Evolutionary conservation across 2,113 vertebrate genomes (phyloP).

Genomic region (Erythrocercus mccallii): DNA sequence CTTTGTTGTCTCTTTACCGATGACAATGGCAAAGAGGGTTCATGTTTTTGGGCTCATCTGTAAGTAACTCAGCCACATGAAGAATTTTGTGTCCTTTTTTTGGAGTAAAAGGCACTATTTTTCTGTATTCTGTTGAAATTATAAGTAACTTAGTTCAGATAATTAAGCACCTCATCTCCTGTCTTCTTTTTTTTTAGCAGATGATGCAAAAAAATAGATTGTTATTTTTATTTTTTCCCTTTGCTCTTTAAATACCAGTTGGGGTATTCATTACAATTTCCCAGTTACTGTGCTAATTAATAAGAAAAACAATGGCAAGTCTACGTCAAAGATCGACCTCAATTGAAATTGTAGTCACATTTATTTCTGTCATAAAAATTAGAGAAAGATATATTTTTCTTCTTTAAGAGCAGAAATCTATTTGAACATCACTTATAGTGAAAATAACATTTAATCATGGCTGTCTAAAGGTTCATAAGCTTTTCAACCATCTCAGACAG

Average conservation of each 20-base stretch:
- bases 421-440: background rate
- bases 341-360: background rate
- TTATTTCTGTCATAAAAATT: background rate
- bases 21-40: background rate
- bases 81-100: background rate
- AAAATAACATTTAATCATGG: background rate
- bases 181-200: background rate
- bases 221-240: background rate
- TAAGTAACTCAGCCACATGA: background rate
- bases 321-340: background rate
- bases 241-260: background rate
- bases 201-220: background rate
- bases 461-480: background rate
- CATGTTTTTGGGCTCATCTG: background rate
- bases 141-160: background rate
- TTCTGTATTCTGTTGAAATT: background rate
- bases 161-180: background rate
- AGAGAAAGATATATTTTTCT: background rate
- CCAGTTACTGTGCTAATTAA: background rate
- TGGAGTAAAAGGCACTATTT: background rate
- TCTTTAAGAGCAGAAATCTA: background rate
- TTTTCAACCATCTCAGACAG: background rate
- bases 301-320: background rate
- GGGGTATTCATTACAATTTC: background rate
- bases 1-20: background rate